Base-by-base conservation (phyloP, 2,888 invertebrate species). In the Campaea margaritaria region DNA sequence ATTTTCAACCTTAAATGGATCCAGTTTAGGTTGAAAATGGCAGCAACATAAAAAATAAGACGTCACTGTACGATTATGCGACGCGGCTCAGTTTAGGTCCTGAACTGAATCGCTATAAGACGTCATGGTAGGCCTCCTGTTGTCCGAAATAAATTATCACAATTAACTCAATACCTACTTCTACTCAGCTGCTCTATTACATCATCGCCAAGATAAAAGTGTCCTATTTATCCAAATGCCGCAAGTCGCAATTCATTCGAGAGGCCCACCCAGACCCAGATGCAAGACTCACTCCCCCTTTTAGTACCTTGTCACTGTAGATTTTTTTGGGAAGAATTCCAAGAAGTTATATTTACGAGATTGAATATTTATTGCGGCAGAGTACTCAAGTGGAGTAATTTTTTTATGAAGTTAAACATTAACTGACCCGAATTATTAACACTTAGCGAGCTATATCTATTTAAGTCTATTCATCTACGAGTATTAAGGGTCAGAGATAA, bases 131-230 rank as follows among this genome's bases (percentile, higher is more conserved):
- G n/a, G n/a, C n/a, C n/a, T n/a, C n/a, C n/a, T n/a, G 2, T 27
- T 31, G 41, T 41, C 14, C 21, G 11, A 16, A 46, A 57, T 46
- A 41, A 51, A 58, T 51, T 51, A 51, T 51, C 51, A 41, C 13
- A 57, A 27, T 34, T 28, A 50, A 43, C 42, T 21, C 48, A 38
- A 34, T 48, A 43, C 16, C 53, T 59, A 45, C 43, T 42, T 43
- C 52, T 9, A 28, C 3, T 39, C 52, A 43, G 28, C 47, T 43
- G 52, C 34, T 51, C 9, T 14, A 45, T 66, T 64, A 68, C 59
- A 66, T 65, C 68, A 68, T 60, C 50, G 9, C 21, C 12, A 45
- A 47, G 58, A 68, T 63, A 65, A 65, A 41, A 46, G 54, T 49
- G 45, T 39, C 42, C 38, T 43, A 56, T 44, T 49, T 58, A 46